Evolutionary conservation across 2,113 vertebrate genomes (phyloP).

Genomic region (Miniopterus natalensis): DNA sequence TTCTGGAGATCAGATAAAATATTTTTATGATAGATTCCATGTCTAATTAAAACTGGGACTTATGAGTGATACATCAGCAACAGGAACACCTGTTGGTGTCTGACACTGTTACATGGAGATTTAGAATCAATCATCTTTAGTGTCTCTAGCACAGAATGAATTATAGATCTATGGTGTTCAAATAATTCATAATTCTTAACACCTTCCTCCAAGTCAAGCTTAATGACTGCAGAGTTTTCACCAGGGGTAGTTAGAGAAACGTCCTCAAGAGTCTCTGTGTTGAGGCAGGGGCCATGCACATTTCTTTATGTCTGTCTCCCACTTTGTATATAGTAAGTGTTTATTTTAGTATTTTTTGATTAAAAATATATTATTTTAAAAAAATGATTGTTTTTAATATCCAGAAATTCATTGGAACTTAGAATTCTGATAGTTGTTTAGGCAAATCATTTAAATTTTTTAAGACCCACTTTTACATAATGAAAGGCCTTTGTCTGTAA

Average conservation of each 20-base stretch:
- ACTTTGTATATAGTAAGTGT: not conserved
- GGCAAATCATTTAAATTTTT: not conserved
- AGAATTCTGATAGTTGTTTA: conserved; percentile 12
- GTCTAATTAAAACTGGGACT: conserved; percentile 47
- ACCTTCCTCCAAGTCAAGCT: conserved; percentile 45
- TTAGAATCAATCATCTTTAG: conserved; percentile 77
- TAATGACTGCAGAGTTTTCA: conserved; percentile 45
- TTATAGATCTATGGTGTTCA: conserved; percentile 61
- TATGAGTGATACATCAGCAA: not conserved
- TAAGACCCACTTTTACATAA: not conserved
- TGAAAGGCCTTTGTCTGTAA: conserved; percentile 19
- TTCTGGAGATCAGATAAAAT: conserved; percentile 36
- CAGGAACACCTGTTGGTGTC: conserved; percentile 58
- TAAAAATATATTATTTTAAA: not conserved
- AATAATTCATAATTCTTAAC: conserved; percentile 69
- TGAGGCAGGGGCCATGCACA: not conserved
- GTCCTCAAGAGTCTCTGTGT: not conserved
- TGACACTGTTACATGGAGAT: conserved; percentile 61
- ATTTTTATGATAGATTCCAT: conserved; percentile 58
- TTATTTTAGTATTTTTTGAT: not conserved
- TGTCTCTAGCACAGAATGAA: conserved; percentile 58
- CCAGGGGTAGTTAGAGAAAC: not conserved
- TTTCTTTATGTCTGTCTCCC: not conserved
- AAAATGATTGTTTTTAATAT: not conserved
- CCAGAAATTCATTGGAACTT: not conserved